Evolutionary conservation across 2,113 vertebrate species (phyloP).

Genomic region (Tupaia chinensis): DNA sequence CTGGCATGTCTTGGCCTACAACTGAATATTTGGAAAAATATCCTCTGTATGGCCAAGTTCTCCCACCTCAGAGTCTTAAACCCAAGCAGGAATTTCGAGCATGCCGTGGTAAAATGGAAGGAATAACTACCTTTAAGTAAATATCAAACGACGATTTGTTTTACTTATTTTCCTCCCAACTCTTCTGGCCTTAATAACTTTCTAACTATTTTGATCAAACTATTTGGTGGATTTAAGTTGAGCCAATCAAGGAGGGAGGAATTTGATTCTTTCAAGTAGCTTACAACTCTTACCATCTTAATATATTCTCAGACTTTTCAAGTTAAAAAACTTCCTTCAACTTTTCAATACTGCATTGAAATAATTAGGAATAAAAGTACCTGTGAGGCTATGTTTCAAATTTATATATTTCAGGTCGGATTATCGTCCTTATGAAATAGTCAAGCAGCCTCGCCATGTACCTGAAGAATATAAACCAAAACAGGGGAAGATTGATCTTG

Average conservation of each 20-base stretch:
- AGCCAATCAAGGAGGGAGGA: slow-evolving; percentile 31
- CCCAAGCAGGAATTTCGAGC: slow-evolving; percentile 83
- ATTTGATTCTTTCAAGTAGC: neutral
- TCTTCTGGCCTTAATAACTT: slow-evolving; percentile 35
- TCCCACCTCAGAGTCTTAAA: slow-evolving; percentile 86
- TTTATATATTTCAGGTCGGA: slow-evolving; percentile 87
- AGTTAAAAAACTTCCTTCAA: neutral
- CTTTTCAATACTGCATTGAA: neutral
- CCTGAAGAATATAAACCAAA: slow-evolving; percentile 87
- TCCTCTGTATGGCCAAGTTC: slow-evolving; percentile 83
- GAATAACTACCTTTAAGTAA: slow-evolving; percentile 92
- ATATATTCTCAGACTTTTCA: slow-evolving; percentile 1
- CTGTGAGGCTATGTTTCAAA: slow-evolving; percentile 65
- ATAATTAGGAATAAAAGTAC: neutral
- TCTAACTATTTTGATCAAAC: slow-evolving; percentile 13
- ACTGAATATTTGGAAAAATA: slow-evolving; percentile 92
- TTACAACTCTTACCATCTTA: neutral
- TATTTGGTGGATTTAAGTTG: neutral
- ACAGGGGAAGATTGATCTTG: slow-evolving; percentile 87
- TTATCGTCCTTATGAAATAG: slow-evolving; percentile 88
- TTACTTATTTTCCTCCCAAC: neutral
- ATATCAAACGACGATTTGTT: slow-evolving; percentile 34
- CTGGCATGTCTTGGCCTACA: slow-evolving; percentile 65
- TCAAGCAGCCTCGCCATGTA: slow-evolving; percentile 75
- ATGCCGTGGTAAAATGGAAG: slow-evolving; percentile 87